Conservation (phyloP, 1,140 invertebrate species). For the Zaprionus gabonicus region DNA sequence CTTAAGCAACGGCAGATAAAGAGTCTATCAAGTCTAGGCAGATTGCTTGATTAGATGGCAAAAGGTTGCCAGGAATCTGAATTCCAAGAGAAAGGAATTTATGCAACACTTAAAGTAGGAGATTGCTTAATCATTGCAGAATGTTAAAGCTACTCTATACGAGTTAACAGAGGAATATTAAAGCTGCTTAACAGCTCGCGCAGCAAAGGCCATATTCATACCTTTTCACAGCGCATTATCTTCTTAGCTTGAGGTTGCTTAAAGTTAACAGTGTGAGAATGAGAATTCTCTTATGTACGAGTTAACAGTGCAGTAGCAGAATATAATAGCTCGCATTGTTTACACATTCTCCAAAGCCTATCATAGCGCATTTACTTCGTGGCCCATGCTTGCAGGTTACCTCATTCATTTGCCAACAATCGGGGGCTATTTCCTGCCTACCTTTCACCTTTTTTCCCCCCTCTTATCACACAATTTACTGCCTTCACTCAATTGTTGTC, state of each 20-base stretch:
- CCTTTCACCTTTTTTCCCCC: neutral
- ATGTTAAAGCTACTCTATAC: neutral
- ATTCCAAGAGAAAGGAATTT: neutral
- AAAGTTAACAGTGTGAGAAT: neutral
- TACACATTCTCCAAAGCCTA: neutral
- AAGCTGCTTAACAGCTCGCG: neutral
- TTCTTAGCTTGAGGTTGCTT: neutral
- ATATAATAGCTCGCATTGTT: too few species aligned
- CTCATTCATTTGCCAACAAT: constrained; percentile 66
- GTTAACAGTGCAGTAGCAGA: too few species aligned
- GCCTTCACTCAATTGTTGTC: constrained; percentile 31
- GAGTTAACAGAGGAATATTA: neutral
- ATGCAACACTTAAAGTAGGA: neutral
- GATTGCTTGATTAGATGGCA: constrained; percentile 24
- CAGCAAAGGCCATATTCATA: too few species aligned
- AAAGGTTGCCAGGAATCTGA: neutral
- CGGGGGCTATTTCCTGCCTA: constrained; percentile 57
- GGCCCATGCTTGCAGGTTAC: constrained; percentile 13
- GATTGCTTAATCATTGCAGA: neutral
- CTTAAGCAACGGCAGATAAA: neutral
- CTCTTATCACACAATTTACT: constrained; percentile 4
- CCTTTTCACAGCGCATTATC: constrained; percentile 24
- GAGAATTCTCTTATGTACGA: too few species aligned
- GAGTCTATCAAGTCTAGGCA: constrained; percentile 12
- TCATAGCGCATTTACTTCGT: constrained; percentile 24